Conservation (phyloP, 2,797 vertebrate genomes). For the Dendrocincla fuliginosa region DNA sequence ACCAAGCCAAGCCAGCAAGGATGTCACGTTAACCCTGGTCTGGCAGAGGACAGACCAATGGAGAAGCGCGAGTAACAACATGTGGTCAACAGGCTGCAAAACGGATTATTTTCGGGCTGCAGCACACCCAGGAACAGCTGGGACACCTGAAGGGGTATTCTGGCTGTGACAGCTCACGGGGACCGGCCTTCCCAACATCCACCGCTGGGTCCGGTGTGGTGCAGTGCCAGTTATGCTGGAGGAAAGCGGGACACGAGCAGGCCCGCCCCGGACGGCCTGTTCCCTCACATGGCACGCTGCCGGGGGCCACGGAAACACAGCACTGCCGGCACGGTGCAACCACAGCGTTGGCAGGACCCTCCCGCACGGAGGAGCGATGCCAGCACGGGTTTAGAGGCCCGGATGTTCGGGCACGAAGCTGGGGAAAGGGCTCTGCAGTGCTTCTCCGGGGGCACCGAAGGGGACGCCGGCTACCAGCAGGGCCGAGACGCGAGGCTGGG, state of each 20-base stretch:
- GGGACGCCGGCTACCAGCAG: not conserved
- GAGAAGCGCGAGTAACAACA: not conserved
- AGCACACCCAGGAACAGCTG: not conserved
- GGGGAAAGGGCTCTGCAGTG: not conserved
- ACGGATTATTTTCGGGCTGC: not conserved
- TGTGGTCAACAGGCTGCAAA: not conserved
- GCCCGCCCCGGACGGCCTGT: fast-evolving
- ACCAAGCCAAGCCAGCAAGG: not conserved
- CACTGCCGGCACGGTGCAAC: not conserved
- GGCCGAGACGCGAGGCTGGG: not conserved
- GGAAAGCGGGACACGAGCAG: not conserved
- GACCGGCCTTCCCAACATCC: not conserved
- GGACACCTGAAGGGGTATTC: not conserved
- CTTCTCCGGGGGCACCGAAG: not conserved
- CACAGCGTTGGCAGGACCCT: not conserved
- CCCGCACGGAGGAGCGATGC: fast-evolving
- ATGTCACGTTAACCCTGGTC: not conserved
- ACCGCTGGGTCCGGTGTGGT: fast-evolving
- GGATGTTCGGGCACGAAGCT: not conserved
- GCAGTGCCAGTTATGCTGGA: not conserved
- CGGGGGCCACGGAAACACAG: not conserved
- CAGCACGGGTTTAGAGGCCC: not conserved
- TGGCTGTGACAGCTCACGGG: not conserved
- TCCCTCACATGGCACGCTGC: not conserved
- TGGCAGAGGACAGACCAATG: not conserved